Evolutionary conservation across 2,888 invertebrate species (phyloP).

Genomic region (Unio pictorum): DNA sequence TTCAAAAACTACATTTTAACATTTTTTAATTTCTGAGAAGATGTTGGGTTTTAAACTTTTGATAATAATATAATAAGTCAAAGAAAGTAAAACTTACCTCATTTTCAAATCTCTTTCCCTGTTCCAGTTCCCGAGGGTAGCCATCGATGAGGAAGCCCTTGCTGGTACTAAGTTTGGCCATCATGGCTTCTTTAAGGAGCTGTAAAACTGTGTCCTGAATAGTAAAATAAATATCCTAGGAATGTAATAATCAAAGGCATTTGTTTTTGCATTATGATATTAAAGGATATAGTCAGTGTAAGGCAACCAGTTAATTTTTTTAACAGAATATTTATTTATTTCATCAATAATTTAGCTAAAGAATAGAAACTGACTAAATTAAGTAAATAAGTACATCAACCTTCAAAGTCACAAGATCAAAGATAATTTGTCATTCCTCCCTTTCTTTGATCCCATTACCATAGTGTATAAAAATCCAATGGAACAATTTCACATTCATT

Average conservation of each 20-base stretch:
- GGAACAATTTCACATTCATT: background rate
- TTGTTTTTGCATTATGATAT: background rate
- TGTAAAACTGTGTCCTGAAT: constrained; percentile 82
- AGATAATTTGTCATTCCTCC: too few species aligned
- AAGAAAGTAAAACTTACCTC: constrained; percentile 77
- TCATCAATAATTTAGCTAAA: too few species aligned
- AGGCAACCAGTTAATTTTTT: too few species aligned
- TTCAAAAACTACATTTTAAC: background rate
- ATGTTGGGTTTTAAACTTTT: background rate
- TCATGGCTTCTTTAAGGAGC: constrained; percentile 85
- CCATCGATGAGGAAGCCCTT: constrained; percentile 94
- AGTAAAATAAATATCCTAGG: background rate
- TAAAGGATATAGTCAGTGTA: background rate
- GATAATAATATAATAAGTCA: background rate
- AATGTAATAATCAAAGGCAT: constrained; percentile 1
- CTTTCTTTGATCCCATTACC: too few species aligned
- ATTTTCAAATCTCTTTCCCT: constrained; percentile 89
- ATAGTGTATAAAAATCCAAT: too few species aligned
- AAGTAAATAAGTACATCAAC: too few species aligned
- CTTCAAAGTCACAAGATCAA: too few species aligned
- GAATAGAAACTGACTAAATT: too few species aligned
- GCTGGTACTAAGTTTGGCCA: constrained; percentile 76
- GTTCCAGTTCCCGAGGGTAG: constrained; percentile 91
- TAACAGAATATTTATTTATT: too few species aligned
- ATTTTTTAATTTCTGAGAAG: background rate